Percentiles rank a stretch among this genome's conserved stretches.
These are phyloP conservation scores for Dromius quadrimaculatus DNA, from an alignment of 2,888 invertebrate genomes.

Conservation along the genomic window DNA sequence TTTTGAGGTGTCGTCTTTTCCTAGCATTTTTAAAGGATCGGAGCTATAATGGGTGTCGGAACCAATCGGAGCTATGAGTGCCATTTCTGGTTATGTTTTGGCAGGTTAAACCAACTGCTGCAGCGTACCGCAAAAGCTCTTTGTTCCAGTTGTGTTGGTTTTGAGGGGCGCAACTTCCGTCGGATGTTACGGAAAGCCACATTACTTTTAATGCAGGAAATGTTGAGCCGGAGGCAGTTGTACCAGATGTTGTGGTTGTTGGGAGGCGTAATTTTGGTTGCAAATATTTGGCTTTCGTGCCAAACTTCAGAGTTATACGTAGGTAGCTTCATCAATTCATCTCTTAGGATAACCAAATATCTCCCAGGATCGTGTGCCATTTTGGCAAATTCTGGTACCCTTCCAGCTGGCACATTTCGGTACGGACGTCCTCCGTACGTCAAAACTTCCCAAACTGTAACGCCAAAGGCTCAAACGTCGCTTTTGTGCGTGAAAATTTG, in stretches of 20 bases:
- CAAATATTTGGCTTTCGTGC: slow-evolving; percentile 90
- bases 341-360: slow-evolving; percentile 93
- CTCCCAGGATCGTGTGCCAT: slow-evolving; percentile 97
- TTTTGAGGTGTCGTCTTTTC: slow-evolving; percentile 62
- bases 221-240: slow-evolving; percentile 69
- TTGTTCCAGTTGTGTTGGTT: slow-evolving; percentile 77
- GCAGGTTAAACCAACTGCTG: slow-evolving; percentile 67
- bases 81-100: slow-evolving; percentile 62
- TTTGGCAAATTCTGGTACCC: slow-evolving; percentile 94
- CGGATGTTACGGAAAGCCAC: slow-evolving; percentile 70
- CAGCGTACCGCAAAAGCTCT: slow-evolving; percentile 73
- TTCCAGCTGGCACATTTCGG: slow-evolving; percentile 89
- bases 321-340: slow-evolving; percentile 88
- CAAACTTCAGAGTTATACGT: no score
- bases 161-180: slow-evolving; percentile 73
- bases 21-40: slow-evolving; percentile 80
- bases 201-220: slow-evolving; percentile 71
- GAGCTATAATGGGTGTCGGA: slow-evolving; percentile 81
- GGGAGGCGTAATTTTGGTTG: slow-evolving; percentile 81
- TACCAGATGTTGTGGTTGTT: slow-evolving; percentile 66
- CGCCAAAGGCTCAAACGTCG: slow-evolving; percentile 99
- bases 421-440: slow-evolving; percentile 96
- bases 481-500: slow-evolving; percentile 97
- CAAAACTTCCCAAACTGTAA: slow-evolving; percentile 97
- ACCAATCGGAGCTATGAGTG: slow-evolving; percentile 67